Evolutionary conservation across 2,888 invertebrate genomes (phyloP).

Genomic region (Hermaeophaga mercurialis): DNA sequence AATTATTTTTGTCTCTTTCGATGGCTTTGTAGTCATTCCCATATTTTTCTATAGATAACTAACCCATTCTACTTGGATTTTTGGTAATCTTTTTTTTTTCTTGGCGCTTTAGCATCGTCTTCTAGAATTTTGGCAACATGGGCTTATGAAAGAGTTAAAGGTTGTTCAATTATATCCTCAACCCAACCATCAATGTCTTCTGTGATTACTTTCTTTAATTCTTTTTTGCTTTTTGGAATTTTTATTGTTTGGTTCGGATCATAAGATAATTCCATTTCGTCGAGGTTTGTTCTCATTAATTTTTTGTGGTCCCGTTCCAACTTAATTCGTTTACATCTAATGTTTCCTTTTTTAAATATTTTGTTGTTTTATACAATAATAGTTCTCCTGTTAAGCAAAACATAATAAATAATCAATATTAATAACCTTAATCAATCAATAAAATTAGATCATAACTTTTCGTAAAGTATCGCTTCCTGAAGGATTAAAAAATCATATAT

Average conservation of each 20-base stretch:
- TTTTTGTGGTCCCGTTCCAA: conserved; percentile 78
- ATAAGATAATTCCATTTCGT: conserved; percentile 82
- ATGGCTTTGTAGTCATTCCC: conserved; percentile 88
- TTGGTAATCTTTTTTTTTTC: conserved; percentile 73
- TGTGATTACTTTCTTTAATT: conserved; percentile 54
- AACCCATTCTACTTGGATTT: conserved; percentile 76
- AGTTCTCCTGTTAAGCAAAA: too few species aligned
- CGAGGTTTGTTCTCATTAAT: conserved; percentile 73
- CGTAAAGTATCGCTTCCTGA: too few species aligned
- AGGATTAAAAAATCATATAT: too few species aligned
- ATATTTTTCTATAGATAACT: conserved; percentile 87
- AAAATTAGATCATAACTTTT: too few species aligned
- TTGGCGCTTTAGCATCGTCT: conserved; percentile 74
- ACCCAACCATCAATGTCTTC: conserved; percentile 38
- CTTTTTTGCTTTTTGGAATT: conserved; percentile 68
- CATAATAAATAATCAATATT: too few species aligned
- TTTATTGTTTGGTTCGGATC: conserved; percentile 78
- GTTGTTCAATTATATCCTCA: conserved; percentile 37
- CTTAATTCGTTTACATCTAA: conserved; percentile 72
- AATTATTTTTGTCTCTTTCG: conserved; percentile 84
- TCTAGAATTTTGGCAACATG: conserved; percentile 70
- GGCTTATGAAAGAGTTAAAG: conserved; percentile 37
- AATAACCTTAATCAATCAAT: too few species aligned
- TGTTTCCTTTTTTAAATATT: conserved; percentile 67
- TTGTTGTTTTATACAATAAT: conserved; percentile 70